phyloP scores from a whole-genome alignment of 2,797 vertebrate genomes.

The Neosilurus mollespiculum region DNA sequence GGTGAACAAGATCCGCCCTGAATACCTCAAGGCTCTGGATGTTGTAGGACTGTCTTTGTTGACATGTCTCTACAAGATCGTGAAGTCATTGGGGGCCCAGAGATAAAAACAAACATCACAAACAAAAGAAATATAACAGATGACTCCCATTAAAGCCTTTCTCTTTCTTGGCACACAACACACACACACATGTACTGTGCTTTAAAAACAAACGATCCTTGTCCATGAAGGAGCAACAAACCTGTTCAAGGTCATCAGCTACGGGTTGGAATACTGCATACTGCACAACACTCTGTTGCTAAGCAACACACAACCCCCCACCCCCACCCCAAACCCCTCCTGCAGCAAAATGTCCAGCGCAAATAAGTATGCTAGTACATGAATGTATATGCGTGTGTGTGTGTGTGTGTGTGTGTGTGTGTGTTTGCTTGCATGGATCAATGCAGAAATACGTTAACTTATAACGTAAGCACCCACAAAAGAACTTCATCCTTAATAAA shows the following conservation, averaged over 20 bases:
- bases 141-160: background rate
- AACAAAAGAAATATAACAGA: background rate
- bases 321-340: no score
- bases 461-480: background rate
- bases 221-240: background rate
- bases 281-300: slow-evolving; percentile 67
- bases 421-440: background rate
- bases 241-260: slow-evolving; percentile 28
- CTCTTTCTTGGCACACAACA: background rate
- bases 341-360: slow-evolving; percentile 61
- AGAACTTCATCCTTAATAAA: background rate
- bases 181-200: slow-evolving; percentile 2
- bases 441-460: background rate
- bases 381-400: background rate
- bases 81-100: background rate
- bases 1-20: no score
- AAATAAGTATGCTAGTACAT: background rate
- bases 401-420: no score
- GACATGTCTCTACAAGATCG: no score
- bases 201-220: background rate
- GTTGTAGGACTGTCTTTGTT: no score
- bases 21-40: no score
- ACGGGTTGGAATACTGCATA: background rate
- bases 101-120: background rate
- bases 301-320: slow-evolving; percentile 54